These are phyloP conservation scores for Diarsia rubi DNA, from an alignment of 2,888 invertebrate genomes.

Conservation along the genomic window DNA sequence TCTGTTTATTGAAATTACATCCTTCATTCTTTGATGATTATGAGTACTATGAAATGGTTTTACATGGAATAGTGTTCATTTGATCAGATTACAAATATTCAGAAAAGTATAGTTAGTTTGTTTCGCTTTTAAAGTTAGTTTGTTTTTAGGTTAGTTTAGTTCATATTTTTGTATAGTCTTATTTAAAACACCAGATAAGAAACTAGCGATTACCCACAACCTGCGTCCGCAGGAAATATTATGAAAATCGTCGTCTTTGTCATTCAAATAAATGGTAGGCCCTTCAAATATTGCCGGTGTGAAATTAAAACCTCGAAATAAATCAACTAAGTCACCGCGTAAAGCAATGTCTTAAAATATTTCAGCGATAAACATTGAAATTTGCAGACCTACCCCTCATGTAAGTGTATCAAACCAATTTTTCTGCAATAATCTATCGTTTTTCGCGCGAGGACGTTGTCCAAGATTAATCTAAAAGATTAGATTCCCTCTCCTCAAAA, in stretches of 20 bases:
- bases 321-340: background rate
- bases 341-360: background rate
- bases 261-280: background rate
- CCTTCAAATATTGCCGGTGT: background rate
- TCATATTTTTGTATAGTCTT: no score
- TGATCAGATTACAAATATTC: no score
- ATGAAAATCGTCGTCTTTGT: no score
- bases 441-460: conserved; percentile 23
- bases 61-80: background rate
- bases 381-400: background rate
- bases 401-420: conserved; percentile 2
- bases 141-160: no score
- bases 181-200: no score
- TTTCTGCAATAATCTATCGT: conserved; percentile 24
- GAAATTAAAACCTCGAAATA: background rate
- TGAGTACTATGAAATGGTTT: background rate
- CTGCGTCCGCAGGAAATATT: no score
- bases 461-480: conserved; percentile 42
- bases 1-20: background rate
- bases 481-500: conserved; percentile 26
- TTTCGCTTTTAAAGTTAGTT: no score
- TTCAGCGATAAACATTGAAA: background rate
- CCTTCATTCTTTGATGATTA: background rate
- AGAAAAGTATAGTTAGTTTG: no score
- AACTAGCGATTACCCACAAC: no score